Conservation (phyloP, 2,797 vertebrate species). For the Luscinia luscinia region DNA sequence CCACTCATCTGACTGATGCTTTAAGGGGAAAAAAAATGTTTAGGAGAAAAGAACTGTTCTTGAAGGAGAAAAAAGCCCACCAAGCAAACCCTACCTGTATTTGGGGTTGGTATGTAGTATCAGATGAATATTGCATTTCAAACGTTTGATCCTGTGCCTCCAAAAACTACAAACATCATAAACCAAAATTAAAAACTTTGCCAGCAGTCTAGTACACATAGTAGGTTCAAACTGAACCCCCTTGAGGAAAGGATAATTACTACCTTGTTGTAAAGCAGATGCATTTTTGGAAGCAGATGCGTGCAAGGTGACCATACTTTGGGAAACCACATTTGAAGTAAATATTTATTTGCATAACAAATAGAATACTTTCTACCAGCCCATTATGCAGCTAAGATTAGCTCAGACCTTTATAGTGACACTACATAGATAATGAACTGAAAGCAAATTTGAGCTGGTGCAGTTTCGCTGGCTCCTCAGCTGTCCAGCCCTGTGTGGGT, state of each 20-base stretch:
- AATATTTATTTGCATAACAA: conserved; percentile 82
- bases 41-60: background rate
- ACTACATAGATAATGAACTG: conserved; percentile 77
- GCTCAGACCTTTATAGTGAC: conserved; percentile 72
- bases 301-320: conserved; percentile 80
- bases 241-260: conserved; percentile 84
- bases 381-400: conserved; percentile 83
- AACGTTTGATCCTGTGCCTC: conserved; percentile 80
- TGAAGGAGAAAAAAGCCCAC: conserved; percentile 57
- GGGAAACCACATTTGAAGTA: conserved; percentile 82
- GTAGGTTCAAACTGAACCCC: conserved; percentile 80
- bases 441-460: conserved; percentile 72
- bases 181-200: conserved; percentile 77
- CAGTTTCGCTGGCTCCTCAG: conserved; percentile 76
- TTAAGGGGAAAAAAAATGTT: background rate
- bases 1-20: background rate
- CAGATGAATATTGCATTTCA: conserved; percentile 70
- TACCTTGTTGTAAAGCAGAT: conserved; percentile 81
- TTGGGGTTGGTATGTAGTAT: conserved; percentile 61
- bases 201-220: conserved; percentile 75
- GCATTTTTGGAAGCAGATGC: conserved; percentile 81
- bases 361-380: conserved; percentile 78
- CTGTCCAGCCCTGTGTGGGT: conserved; percentile 54
- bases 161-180: conserved; percentile 76
- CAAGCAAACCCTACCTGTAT: conserved; percentile 51